Evolutionary conservation across 30 jellyfish, hydroid and myxozoan species (phyloP), one percentile per base, ranked within the genome.

Genomic region (Euphysa ruthae): DNA sequence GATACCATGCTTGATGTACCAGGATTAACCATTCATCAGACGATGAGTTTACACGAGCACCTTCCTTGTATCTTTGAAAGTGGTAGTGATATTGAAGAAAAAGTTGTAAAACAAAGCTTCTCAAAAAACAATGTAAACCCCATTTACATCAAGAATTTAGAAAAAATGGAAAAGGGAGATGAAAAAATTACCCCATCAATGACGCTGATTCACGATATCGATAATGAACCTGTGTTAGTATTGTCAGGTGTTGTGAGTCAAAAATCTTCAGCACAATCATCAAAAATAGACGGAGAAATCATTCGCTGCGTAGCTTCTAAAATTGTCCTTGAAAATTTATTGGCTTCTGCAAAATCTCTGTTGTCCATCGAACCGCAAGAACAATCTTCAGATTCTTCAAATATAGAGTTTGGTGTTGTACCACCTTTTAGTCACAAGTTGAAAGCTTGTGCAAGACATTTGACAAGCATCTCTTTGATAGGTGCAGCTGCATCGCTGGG

Each of bases 401-500:
- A 7, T 18, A 19, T 25, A 3, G 60, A 21, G 14, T 13, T 14
- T n/a, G 15, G 63, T 13, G n/a, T 28, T 0, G 24, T 18, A 63
- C 34, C 50, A 25, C 0, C 50, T 0, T 24, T 25, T 1, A 63
- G 77, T 30, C 57, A 32, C 19, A 63, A 63, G 25, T 33, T 63
- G 21, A 31, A 13, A 28, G 49, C 24, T 7, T 42, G 28, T 68
- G 69, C 80, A 30, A 68, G 49, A 29, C 25, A 68, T 4, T 43
- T 68, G 6, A 52, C 80, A 0, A 30, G 33, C 24, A 3, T 68
- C 16, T 43, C 80, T 10, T 35, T 68, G 27, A 43, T 68, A 1
- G 32, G 49, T n/a, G 80, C 80, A 2, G 80, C 75, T 25, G 54
- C 29, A 10, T 68, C 77, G 4, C 50, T 68, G 19, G 80, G 80